phyloP scores from a whole-genome alignment of 1,140 invertebrate genomes.

The Steinernema khuongi region DNA sequence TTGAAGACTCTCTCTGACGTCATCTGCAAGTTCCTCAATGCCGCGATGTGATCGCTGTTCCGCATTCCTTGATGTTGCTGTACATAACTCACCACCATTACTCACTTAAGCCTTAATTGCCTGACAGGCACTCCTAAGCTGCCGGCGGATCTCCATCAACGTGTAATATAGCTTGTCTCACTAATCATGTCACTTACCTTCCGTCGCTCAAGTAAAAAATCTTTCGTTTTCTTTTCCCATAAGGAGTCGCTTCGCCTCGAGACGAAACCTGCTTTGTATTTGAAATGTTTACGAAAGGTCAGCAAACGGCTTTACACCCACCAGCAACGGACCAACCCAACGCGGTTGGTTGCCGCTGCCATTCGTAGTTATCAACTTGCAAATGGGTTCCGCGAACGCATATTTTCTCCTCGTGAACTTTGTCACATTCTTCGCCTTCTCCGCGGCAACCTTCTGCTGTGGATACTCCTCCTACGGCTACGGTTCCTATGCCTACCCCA shows the following conservation, averaged over 20 bases:
- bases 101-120: background rate
- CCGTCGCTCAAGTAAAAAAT: slow-evolving; percentile 5
- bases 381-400: background rate
- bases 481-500: background rate
- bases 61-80: background rate
- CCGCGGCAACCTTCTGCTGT: background rate
- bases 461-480: background rate
- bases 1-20: background rate
- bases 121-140: background rate
- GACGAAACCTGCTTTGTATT: slow-evolving; percentile 4
- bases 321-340: background rate
- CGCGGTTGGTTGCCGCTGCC: background rate
- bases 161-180: background rate
- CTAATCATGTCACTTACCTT: background rate
- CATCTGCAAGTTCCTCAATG: background rate
- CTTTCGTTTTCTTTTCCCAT: background rate
- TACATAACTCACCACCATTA: background rate
- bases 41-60: background rate
- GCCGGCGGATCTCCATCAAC: background rate
- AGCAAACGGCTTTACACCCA: slow-evolving; percentile 9
- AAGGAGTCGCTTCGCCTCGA: background rate
- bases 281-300: slow-evolving; percentile 14
- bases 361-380: background rate
- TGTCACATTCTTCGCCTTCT: background rate
- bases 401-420: background rate